Percentiles rank a stretch among this genome's conserved stretches.
phyloP scores from a whole-genome alignment of 2,888 invertebrate genomes.

The Alentia gelatinosa region DNA sequence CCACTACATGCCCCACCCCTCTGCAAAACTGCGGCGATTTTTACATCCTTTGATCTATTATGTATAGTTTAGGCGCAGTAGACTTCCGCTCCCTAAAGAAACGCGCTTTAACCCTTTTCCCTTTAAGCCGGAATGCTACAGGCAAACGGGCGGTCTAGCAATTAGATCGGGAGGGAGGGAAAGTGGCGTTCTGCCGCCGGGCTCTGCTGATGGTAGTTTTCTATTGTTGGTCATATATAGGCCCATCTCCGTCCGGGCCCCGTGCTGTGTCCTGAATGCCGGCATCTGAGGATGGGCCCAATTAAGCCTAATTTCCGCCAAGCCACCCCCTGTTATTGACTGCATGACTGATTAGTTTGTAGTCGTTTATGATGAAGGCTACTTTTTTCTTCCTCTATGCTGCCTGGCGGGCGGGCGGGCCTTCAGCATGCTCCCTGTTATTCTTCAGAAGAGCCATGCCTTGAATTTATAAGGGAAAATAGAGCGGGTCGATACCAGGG shows the following conservation, averaged over 20 bases:
- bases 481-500: not conserved
- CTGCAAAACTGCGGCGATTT: not conserved
- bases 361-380: not conserved
- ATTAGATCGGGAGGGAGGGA: not conserved
- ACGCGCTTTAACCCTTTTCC: not conserved
- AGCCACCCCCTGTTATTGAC: not conserved
- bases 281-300: not conserved
- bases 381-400: not conserved
- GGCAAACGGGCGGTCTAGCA: not conserved
- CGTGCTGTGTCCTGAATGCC: not conserved
- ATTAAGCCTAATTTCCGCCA: not conserved
- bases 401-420: too few species aligned
- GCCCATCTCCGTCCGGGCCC: not conserved
- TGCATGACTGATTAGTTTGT: not conserved
- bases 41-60: not conserved
- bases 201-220: not conserved
- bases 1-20: not conserved
- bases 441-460: not conserved
- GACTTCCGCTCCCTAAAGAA: not conserved
- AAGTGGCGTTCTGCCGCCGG: not conserved
- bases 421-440: not conserved
- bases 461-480: not conserved
- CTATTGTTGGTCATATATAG: not conserved
- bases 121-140: not conserved
- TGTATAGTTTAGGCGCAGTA: constrained; percentile 1